Percentiles rank a stretch among this genome's conserved stretches.
Evolutionary conservation across 2,797 vertebrate species (phyloP).

Genomic region (Notamacropus eugenii): DNA sequence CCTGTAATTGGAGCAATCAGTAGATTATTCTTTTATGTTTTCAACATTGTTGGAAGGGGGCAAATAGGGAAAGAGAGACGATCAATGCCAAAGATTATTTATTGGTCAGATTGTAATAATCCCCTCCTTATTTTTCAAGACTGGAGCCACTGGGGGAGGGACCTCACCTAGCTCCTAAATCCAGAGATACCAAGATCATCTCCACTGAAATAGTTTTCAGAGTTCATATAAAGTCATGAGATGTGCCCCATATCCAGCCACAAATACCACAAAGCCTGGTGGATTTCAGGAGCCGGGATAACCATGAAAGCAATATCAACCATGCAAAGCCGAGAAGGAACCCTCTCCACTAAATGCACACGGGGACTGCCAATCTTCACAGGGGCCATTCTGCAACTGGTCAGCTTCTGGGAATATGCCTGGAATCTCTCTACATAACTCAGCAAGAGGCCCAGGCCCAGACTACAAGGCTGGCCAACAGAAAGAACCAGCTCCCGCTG

Average conservation of each 20-base stretch:
- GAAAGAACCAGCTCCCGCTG: constrained; percentile 2
- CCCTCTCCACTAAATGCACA: not conserved
- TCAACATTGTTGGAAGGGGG: constrained; percentile 1
- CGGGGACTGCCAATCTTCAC: not conserved
- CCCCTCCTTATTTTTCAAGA: not conserved
- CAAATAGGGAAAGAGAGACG: not conserved
- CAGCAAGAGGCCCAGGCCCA: constrained; percentile 28
- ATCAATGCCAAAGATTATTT: not conserved
- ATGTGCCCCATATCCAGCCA: not conserved
- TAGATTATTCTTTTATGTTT: constrained; percentile 37
- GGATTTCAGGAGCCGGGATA: not conserved
- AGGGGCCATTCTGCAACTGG: constrained; percentile 44
- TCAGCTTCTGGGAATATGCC: constrained; percentile 27
- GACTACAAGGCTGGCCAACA: not conserved
- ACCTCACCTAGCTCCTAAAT: constrained; percentile 15
- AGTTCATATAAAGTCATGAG: constrained; percentile 5
- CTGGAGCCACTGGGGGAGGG: not conserved
- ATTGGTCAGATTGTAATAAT: not conserved
- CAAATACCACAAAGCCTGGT: not conserved
- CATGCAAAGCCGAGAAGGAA: constrained; percentile 54
- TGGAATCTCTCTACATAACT: not conserved
- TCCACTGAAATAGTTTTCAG: constrained; percentile 42
- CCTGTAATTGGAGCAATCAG: constrained; percentile 26
- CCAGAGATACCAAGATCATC: constrained; percentile 44
- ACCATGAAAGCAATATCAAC: not conserved